Base-by-base conservation (phyloP, 2,113 vertebrate species). In the Platysternon megacephalum region DNA sequence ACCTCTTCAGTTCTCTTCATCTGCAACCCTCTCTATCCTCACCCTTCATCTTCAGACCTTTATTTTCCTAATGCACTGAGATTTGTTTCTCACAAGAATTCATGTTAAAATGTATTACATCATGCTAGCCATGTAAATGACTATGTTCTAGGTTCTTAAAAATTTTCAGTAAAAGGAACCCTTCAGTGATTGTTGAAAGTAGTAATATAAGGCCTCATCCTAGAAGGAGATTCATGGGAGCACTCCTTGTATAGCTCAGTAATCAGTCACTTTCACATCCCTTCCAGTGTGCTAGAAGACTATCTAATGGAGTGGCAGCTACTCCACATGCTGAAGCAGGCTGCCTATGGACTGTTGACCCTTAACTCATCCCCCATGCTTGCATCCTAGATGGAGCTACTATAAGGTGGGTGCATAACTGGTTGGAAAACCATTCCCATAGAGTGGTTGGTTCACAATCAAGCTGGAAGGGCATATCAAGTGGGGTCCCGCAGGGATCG, bases 1-100 rank as follows among this genome's bases (percentile, higher is more conserved):
- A 86, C 65, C 24, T 96, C 82, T 80, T 89, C 93, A 80, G 82
- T 74, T 74, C 24, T 96, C 84, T 82, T 89, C 91, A 88, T 86
- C 82, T 97, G 96, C 76, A 82, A 88, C 94, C 95, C 87, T 83
- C 92, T 95, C 94, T 95, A 92, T 92, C 92, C 83, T 95, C 93
- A 84, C n/a, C 79, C 90, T 96, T 95, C 90, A 88, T 94, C 85
- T 95, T 95, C 92, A 94, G 90, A 97, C 91, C 91, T 97, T 95
- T 95, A 91, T 86, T 95, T 95, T 16, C 74, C 94, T 95, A 95
- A 84, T 84, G 56, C 94, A 93, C 83, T 86, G 87, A 87, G 94
- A 58, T 42, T 11, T 53, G 46, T 80, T 81, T 85, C 48, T 58
- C 22, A 42, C 65, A 7, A 91, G 87, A 2, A 0, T 51, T 96